Evolutionary conservation across 2,888 invertebrate genomes (phyloP), one percentile per base, ranked within the genome.

Genomic region (Drosophila picticornis): DNA sequence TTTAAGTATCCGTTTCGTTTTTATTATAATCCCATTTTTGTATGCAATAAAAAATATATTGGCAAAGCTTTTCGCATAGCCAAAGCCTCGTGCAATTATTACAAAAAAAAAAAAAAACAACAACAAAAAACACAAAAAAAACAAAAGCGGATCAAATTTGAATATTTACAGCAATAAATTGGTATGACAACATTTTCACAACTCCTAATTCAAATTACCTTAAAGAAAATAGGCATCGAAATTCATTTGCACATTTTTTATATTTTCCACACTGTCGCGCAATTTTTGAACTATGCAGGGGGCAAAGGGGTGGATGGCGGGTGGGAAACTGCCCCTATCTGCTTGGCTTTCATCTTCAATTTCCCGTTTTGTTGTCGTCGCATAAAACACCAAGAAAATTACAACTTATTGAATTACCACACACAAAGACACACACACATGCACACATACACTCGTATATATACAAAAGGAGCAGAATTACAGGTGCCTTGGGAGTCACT

Each of bases 361-460:
- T 86, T 88, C 85, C 86, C 88, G 83, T 63, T 80, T 25, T 77
- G 81, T 25, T 77, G 80, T 84, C 79, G 84, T 82, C 75, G 58
- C 74, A 84, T 84, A 80, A 86, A 82, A 84, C 72, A 65, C 74
- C 76, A 73, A 77, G 77, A 87, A 89, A 89, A 87, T 87, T 89
- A 87, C 81, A 87, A 84, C 81, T 87, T 87, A 87, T 87, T 87
- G 83, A 83, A 87, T 87, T 84, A 87, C 84, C 84, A 84, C 81
- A 74, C 81, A 77, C 48, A 63, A 63, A 52, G 43, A 48, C 51
- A 57, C 48, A 62, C 34, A 40, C 25, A 27, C 36, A 63, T 27
- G 59, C 32, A 50, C 67, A 62, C 48, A 34, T 34, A 65, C 38
- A 64, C 51, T 58, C 16, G 48, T n/a, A 16, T 16, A 29, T 22